Conservation (phyloP, 2,888 invertebrate genomes). For the Campaea margaritaria region DNA sequence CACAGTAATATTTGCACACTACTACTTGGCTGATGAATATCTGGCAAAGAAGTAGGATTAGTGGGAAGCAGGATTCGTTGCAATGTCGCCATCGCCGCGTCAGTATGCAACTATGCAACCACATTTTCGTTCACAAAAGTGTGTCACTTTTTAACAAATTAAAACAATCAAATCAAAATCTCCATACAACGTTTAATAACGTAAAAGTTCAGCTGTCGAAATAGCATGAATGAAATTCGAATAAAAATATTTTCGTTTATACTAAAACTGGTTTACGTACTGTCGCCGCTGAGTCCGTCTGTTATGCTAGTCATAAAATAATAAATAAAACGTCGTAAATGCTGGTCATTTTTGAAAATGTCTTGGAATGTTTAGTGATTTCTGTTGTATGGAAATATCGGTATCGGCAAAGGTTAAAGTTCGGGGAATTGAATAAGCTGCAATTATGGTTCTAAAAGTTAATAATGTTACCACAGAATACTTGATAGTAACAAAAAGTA, state of each 20-base stretch:
- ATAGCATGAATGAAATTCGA: slow-evolving; percentile 39
- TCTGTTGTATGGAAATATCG: slow-evolving; percentile 15
- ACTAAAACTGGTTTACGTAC: slow-evolving; percentile 30
- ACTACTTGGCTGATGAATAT: too few species aligned
- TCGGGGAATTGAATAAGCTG: slow-evolving; percentile 1
- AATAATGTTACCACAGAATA: not conserved
- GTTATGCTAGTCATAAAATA: slow-evolving; percentile 33
- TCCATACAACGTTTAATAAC: slow-evolving; percentile 15
- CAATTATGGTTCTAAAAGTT: not conserved
- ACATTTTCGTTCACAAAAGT: not conserved
- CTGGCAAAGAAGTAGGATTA: too few species aligned
- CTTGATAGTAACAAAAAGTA: too few species aligned
- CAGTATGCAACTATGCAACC: too few species aligned
- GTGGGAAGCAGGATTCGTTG: too few species aligned
- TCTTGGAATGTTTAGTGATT: slow-evolving; percentile 26
- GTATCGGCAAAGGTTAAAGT: slow-evolving; percentile 25
- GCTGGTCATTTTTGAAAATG: slow-evolving; percentile 33
- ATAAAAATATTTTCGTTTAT: slow-evolving; percentile 39
- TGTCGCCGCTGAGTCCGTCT: slow-evolving; percentile 25
- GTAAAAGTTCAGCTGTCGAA: slow-evolving; percentile 32
- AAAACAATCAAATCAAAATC: slow-evolving; percentile 21
- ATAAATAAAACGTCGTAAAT: slow-evolving; percentile 35
- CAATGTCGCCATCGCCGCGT: too few species aligned
- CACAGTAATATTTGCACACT: too few species aligned
- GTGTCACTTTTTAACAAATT: slow-evolving; percentile 18